Conservation (phyloP, 2,888 invertebrate species). For the Acronicta aceris region DNA sequence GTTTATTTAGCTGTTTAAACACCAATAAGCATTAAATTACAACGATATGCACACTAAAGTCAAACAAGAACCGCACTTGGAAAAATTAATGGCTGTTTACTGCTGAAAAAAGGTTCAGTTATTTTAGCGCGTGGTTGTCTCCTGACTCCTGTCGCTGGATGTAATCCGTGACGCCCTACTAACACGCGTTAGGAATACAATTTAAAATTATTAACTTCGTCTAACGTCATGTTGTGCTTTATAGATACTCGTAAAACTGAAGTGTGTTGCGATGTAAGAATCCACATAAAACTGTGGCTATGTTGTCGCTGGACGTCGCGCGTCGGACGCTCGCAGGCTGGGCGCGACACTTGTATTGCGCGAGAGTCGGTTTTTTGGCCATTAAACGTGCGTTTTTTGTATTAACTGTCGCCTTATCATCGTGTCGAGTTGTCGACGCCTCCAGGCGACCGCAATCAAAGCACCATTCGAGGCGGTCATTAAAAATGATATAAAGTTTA, state of each 20-base stretch:
- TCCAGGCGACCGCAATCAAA: conserved; percentile 88
- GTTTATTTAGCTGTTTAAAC: conserved; percentile 84
- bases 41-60: conserved; percentile 68
- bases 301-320: conserved; percentile 56
- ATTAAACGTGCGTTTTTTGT: conserved; percentile 86
- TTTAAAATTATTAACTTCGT: conserved; percentile 79
- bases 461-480: conserved; percentile 86
- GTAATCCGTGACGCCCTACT: conserved; percentile 57
- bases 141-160: conserved; percentile 20
- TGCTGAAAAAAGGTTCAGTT: conserved; percentile 50
- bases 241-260: conserved; percentile 81
- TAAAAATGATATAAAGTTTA: conserved; percentile 89
- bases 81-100: conserved; percentile 51
- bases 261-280: conserved; percentile 82
- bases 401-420: conserved; percentile 86
- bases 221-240: conserved; percentile 75
- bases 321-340: conserved; percentile 30
- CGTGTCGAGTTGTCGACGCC: conserved; percentile 89
- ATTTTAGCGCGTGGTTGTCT: conserved; percentile 48
- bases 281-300: conserved; percentile 77
- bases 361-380: conserved; percentile 76
- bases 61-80: conserved; percentile 67
- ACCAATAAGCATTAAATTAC: conserved; percentile 81
- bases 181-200: conserved; percentile 68
- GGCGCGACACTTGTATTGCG: conserved; percentile 45